phyloP scores from a whole-genome alignment of 2,797 vertebrate species.

The Arremon aurantiirostris region DNA sequence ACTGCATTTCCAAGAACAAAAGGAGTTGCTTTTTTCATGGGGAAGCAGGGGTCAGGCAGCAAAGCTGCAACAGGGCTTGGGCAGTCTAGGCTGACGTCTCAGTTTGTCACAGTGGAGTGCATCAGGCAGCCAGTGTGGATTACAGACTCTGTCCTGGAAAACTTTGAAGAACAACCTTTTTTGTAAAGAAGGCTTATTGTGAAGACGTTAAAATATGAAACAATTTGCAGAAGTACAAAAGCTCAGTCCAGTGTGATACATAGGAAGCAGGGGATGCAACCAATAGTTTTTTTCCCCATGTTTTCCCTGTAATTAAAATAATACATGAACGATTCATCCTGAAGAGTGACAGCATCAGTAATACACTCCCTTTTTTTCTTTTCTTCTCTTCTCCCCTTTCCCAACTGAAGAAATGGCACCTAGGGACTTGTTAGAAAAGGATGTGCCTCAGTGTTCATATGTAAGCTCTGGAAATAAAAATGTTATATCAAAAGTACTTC shows the following conservation, averaged over 20 bases:
- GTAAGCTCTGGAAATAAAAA: not conserved
- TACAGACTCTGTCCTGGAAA: not conserved
- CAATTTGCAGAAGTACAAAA: not conserved
- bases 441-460: not conserved
- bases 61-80: not conserved
- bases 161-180: not conserved
- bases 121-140: fast-evolving
- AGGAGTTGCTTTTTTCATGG: not conserved
- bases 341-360: not conserved
- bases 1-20: not conserved
- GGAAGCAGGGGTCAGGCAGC: not conserved
- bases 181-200: not conserved
- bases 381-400: not conserved
- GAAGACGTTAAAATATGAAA: not conserved
- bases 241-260: not conserved
- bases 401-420: fast-evolving
- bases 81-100: fast-evolving
- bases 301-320: constrained; percentile 18
- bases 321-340: not conserved
- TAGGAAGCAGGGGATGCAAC: not conserved
- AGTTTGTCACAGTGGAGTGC: not conserved
- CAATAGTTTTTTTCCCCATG: not conserved
- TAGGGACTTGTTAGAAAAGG: not conserved
- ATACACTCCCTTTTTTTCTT: not conserved
- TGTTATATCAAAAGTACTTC: not conserved